Conservation (phyloP, 2,113 vertebrate species). For the Ploceus nigricollis region DNA sequence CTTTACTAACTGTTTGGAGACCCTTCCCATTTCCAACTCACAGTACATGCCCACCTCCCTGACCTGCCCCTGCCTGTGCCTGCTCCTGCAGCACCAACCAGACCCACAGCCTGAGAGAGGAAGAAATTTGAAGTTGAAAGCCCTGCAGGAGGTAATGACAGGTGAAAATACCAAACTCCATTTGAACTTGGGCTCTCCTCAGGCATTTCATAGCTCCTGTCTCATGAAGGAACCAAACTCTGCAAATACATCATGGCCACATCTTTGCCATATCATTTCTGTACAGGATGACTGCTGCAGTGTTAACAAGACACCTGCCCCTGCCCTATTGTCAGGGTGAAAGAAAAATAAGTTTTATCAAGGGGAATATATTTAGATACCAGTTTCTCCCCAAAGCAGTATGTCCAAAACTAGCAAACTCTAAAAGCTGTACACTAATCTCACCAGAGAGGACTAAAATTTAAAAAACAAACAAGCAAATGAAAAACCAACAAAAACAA, state of each 20-base stretch:
- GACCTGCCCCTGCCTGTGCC: background rate
- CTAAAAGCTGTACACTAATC: background rate
- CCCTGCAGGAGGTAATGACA: background rate
- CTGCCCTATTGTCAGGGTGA: fast-evolving
- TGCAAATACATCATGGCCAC: background rate
- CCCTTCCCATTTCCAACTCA: fast-evolving
- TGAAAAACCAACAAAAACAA: background rate
- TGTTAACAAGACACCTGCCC: background rate
- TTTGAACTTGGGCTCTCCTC: background rate
- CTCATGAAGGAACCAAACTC: background rate
- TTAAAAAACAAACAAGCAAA: background rate
- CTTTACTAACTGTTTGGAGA: background rate
- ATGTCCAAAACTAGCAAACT: background rate
- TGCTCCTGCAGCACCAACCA: background rate
- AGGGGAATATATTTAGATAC: background rate
- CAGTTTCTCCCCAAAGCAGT: background rate
- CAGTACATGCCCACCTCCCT: background rate
- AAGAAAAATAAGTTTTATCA: background rate
- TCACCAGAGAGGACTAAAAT: background rate
- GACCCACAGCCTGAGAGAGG: background rate
- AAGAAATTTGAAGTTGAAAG: background rate
- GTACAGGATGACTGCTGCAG: background rate
- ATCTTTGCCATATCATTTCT: fast-evolving
- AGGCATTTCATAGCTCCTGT: background rate
- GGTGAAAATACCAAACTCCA: background rate